Conservation (phyloP, 2,888 invertebrate genomes). For the Melipona bicolor region DNA sequence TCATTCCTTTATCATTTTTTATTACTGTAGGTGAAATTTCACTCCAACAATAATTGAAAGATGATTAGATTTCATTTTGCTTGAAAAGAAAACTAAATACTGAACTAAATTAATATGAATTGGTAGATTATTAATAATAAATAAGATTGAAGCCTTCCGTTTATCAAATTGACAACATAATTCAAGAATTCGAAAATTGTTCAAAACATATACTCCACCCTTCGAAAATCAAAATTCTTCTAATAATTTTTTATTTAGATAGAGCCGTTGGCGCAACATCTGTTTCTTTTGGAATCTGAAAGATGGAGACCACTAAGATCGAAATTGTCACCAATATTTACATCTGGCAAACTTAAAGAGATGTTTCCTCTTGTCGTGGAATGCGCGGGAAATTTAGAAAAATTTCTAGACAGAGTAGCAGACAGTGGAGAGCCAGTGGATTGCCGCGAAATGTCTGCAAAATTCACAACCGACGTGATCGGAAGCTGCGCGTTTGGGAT, state of each 20-base stretch:
- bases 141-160: too few relatives aligned
- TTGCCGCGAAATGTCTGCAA: conserved; percentile 7
- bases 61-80: too few relatives aligned
- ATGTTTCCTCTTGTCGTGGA: conserved; percentile 84
- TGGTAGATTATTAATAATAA: too few relatives aligned
- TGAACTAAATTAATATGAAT: too few relatives aligned
- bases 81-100: too few relatives aligned
- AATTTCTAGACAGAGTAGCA: conserved; percentile 79
- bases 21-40: too few relatives aligned
- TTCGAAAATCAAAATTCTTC: too few relatives aligned
- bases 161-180: too few relatives aligned
- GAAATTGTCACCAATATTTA: conserved; percentile 85
- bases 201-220: too few relatives aligned
- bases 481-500: background rate
- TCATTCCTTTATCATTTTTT: too few relatives aligned
- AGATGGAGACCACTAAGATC: conserved; percentile 85
- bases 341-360: conserved; percentile 84
- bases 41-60: too few relatives aligned
- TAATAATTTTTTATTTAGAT: conserved; percentile 11
- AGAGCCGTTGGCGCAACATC: conserved; percentile 84
- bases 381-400: conserved; percentile 82
- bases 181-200: too few relatives aligned
- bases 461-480: background rate
- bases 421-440: conserved; percentile 62
- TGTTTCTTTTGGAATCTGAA: conserved; percentile 83